A percentile compares a stretch with the other conserved stretches of the same genome.
phyloP scores from a whole-genome alignment of 2,113 vertebrate species.

The Lichenostomus cassidix region DNA sequence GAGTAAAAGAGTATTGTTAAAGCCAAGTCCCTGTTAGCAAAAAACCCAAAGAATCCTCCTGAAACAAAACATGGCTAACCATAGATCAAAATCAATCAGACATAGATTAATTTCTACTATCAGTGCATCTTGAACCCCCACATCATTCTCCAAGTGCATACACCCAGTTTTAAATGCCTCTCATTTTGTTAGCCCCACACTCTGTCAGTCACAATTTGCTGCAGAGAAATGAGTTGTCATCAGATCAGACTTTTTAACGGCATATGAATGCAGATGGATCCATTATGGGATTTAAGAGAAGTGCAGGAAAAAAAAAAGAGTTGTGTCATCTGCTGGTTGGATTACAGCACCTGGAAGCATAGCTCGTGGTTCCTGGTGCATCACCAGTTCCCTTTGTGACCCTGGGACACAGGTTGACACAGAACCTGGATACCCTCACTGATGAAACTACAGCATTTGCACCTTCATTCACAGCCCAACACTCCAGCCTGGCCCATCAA shows the following conservation, averaged over 20 bases:
- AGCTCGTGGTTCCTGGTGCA: not conserved
- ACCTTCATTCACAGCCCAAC: not conserved
- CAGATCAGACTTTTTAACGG: not conserved
- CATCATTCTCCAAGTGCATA: not conserved
- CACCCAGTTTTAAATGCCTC: not conserved
- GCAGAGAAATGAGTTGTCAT: constrained; percentile 5
- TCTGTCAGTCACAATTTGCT: not conserved
- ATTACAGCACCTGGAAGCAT: not conserved
- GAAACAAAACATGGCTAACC: not conserved
- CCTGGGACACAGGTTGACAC: not conserved
- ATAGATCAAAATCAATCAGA: constrained; percentile 34
- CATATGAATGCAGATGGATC: not conserved
- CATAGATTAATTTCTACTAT: not conserved
- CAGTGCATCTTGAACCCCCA: not conserved
- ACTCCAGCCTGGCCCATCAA: not conserved
- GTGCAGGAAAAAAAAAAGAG: not conserved
- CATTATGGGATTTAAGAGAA: not conserved
- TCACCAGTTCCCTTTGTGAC: not conserved
- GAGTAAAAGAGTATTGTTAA: constrained; percentile 45
- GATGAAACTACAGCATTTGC: not conserved
- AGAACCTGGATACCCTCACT: not conserved
- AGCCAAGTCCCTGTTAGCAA: constrained; percentile 27
- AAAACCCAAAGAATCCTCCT: not conserved
- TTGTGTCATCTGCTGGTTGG: not conserved
- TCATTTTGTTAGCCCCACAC: not conserved